Evolutionary conservation across 1,140 invertebrate species (phyloP).

Genomic region (Druon quercuslanigerum): DNA sequence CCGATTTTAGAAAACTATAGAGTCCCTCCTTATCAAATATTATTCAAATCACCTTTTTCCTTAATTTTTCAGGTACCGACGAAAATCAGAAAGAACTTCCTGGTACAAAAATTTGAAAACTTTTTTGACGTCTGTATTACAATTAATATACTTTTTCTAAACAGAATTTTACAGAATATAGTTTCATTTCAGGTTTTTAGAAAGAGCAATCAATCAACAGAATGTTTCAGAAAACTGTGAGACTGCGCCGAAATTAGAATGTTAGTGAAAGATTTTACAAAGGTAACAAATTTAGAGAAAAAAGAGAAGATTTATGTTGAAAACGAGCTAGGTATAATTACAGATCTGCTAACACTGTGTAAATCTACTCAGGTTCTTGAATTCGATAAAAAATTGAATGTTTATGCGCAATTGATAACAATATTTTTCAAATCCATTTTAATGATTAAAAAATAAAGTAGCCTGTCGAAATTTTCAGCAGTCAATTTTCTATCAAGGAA

Average conservation of each 20-base stretch:
- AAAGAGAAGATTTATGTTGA: not conserved
- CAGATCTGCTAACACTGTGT: not conserved
- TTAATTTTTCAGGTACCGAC: too few relatives aligned
- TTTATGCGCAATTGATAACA: not conserved
- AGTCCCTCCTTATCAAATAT: too few relatives aligned
- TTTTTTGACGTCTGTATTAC: too few relatives aligned
- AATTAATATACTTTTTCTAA: too few relatives aligned
- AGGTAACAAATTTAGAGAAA: not conserved
- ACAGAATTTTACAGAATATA: not conserved
- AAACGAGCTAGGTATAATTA: not conserved
- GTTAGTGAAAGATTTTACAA: not conserved
- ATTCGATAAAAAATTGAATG: not conserved
- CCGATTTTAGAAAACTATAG: too few relatives aligned
- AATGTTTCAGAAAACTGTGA: not conserved
- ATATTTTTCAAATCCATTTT: not conserved
- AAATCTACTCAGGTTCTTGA: not conserved
- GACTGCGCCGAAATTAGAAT: not conserved
- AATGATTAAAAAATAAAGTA: not conserved
- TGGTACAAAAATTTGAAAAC: too few relatives aligned
- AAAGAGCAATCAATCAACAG: not conserved
- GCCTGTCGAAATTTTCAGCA: not conserved
- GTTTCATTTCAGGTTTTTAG: not conserved
- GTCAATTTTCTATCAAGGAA: not conserved
- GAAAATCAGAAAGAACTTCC: too few relatives aligned
- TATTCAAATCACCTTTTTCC: too few relatives aligned